phyloP scores from a whole-genome alignment of 2,888 invertebrate species.

The Drosophila meridiana region DNA sequence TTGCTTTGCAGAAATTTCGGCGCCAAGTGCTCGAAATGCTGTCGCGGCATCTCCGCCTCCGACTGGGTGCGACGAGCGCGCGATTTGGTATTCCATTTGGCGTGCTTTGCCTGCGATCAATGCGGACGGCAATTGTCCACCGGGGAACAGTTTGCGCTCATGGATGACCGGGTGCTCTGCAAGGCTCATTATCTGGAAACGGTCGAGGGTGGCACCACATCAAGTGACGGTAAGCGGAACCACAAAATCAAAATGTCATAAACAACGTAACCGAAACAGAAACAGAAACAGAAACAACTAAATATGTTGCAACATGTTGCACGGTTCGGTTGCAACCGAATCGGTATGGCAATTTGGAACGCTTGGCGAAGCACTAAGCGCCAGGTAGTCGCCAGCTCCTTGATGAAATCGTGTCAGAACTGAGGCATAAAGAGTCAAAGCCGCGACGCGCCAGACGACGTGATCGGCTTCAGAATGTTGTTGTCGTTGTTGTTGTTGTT shows the following conservation, averaged over 20 bases:
- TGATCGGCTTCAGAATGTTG: constrained; percentile 71
- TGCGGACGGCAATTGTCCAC: constrained; percentile 96
- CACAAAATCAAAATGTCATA: constrained; percentile 16
- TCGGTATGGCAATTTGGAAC: constrained; percentile 66
- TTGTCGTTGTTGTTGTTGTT: constrained; percentile 18
- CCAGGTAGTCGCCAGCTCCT: constrained; percentile 64
- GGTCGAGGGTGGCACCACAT: constrained; percentile 95
- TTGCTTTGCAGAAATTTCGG: constrained; percentile 93
- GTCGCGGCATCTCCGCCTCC: constrained; percentile 95
- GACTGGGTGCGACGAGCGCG: constrained; percentile 99
- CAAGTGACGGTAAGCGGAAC: constrained; percentile 91
- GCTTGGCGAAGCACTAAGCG: constrained; percentile 58
- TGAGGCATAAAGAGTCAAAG: constrained; percentile 55
- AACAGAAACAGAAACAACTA: not conserved
- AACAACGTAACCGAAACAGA: constrained; percentile 8
- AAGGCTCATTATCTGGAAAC: constrained; percentile 98
- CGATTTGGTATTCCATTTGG: constrained; percentile 98
- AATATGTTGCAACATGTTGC: constrained; percentile 47
- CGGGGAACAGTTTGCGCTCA: constrained; percentile 98
- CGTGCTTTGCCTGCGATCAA: constrained; percentile 99
- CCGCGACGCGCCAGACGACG: constrained; percentile 60
- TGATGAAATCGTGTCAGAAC: constrained; percentile 81
- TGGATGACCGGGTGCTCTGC: constrained; percentile 97
- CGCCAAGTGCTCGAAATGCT: constrained; percentile 98
- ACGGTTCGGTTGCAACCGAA: constrained; percentile 58